Base-by-base conservation (phyloP, 2,797 vertebrate species). In the Echeneis naucrates region DNA sequence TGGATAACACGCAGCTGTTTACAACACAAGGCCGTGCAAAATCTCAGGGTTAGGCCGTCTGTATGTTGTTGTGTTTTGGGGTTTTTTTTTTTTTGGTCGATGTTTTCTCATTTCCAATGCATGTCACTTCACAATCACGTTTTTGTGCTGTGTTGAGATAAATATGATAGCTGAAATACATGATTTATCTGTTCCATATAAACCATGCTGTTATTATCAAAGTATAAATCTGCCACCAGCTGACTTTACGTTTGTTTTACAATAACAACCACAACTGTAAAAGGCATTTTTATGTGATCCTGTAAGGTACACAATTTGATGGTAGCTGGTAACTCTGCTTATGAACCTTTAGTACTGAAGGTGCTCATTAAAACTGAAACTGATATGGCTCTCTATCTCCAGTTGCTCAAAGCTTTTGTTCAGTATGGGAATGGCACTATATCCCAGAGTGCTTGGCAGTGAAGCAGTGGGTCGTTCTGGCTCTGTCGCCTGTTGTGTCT, bases 311-410 rank as follows among this genome's bases (percentile, higher is more conserved):
- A 27, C 54, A 67, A 56, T 75, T 21, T 24, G 21, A 76, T 81
- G 77, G 82, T 72, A 77, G 68, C 45, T 75, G 62, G 71, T 75
- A 72, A 85, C 60, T 84, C 76, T 78, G 23, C 84, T 87, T 88
- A 77, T 87, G 88, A 85, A 84, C 78, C 75, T 65, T 55, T 58
- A 83, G 77, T 52, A 59, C 62, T 82, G 65, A 82, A 80, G 80
- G 85, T 87, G 83, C 84, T 91, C 84, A 86, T 92, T 92, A 91
- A 92, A 86, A 73, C 55, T 87, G 92, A 89, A 92, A 92, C 83
- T 68, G 90, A 93, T 92, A 91, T 80, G 84, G 62, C 75, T 71
- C 67, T 87, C 67, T 90, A 79, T 84, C 85, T 89, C 68, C 79
- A 73, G 77, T 91, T 89, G 85, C 84, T 80, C 66, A 58, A 76